phyloP scores from a whole-genome alignment of 2,113 vertebrate genomes.

The Tenrec ecaudatus region DNA sequence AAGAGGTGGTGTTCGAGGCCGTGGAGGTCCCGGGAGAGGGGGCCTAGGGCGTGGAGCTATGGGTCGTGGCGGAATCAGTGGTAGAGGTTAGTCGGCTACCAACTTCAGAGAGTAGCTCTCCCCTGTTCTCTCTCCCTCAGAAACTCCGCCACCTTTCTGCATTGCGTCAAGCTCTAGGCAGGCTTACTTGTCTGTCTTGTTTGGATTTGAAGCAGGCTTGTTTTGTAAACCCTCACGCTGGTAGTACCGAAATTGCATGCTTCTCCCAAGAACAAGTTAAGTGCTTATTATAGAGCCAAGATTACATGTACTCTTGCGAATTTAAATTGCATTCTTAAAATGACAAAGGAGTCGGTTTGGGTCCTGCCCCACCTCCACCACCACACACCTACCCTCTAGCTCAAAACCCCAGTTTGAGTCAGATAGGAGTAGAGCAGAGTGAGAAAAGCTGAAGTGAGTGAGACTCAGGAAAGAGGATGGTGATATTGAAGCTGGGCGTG shows the following conservation, averaged over 20 bases:
- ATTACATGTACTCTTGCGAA: neutral
- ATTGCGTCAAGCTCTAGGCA: conserved; percentile 74
- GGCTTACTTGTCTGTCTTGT: conserved; percentile 82
- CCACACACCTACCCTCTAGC: neutral
- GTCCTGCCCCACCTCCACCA: conserved; percentile 39
- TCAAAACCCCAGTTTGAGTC: neutral
- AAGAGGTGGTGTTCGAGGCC: conserved; percentile 90
- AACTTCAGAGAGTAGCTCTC: conserved; percentile 82
- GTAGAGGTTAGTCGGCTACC: conserved; percentile 89
- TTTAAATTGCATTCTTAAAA: conserved; percentile 48
- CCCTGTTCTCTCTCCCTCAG: conserved; percentile 65
- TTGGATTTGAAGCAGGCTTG: conserved; percentile 78
- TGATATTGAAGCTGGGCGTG: neutral
- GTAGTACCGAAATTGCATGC: conserved; percentile 20
- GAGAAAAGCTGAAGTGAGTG: neutral
- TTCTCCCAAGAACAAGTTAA: conserved; percentile 12
- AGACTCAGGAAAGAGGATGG: neutral
- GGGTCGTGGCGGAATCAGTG: conserved; percentile 89
- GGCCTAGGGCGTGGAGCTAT: conserved; percentile 89
- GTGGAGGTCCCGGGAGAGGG: conserved; percentile 90
- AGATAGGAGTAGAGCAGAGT: conserved; percentile 4
- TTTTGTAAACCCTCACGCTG: conserved; percentile 65
- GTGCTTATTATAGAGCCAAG: conserved; percentile 15
- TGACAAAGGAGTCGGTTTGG: conserved; percentile 12
- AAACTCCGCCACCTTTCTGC: neutral